These are phyloP conservation scores for Phalacrocorax carbo DNA, from an alignment of 2,113 vertebrate species.

Conservation along the genomic window DNA sequence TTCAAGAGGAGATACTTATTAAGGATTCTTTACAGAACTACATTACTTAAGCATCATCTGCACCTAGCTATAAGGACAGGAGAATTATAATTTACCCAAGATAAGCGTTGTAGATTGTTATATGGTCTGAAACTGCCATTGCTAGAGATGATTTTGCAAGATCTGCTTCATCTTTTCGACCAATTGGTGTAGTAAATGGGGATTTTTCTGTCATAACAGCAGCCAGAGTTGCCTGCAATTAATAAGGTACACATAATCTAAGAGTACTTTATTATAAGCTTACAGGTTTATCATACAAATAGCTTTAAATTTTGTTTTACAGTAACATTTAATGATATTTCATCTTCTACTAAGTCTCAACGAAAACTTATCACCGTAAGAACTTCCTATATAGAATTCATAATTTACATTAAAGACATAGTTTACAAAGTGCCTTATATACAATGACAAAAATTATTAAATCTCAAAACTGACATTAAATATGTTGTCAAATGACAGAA, in stretches of 20 bases:
- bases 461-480: background rate
- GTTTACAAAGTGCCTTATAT: background rate
- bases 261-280: background rate
- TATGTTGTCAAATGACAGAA: background rate
- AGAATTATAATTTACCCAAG: conserved; percentile 79
- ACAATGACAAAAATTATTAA: background rate
- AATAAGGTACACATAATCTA: background rate
- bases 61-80: background rate
- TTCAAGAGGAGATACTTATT: background rate
- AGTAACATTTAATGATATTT: background rate
- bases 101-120: conserved; percentile 93
- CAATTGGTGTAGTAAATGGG: conserved; percentile 93
- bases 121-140: conserved; percentile 91
- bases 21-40: background rate
- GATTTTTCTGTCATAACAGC: conserved; percentile 98
- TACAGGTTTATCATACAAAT: background rate
- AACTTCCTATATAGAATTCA: background rate
- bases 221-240: conserved; percentile 89
- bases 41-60: background rate
- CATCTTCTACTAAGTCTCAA: background rate
- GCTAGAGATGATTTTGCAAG: conserved; percentile 89
- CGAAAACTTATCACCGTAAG: background rate
- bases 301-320: background rate
- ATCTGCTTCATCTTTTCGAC: conserved; percentile 93
- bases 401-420: background rate